Evolutionary conservation across 2,113 vertebrate genomes (phyloP).

Genomic region (Lycaon pictus): DNA sequence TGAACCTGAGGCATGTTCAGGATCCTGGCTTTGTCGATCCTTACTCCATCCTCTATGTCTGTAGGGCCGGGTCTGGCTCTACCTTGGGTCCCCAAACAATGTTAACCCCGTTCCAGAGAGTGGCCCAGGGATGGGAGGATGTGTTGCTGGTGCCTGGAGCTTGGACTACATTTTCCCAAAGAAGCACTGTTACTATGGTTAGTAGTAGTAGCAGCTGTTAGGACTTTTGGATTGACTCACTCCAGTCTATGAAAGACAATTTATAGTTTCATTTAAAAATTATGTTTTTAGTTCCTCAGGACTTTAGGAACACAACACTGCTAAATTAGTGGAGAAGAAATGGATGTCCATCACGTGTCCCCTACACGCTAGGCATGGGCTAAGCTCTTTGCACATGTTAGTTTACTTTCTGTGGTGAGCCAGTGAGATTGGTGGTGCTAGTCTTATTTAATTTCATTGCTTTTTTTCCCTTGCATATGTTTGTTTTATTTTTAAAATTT

Average conservation of each 20-base stretch:
- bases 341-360: not conserved
- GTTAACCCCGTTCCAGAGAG: no score
- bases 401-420: not conserved
- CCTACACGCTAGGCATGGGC: accelerated
- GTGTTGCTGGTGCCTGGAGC: not conserved
- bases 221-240: not conserved
- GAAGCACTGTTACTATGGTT: not conserved
- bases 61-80: not conserved
- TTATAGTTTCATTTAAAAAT: not conserved
- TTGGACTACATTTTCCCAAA: not conserved
- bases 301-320: not conserved
- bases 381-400: not conserved
- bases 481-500: not conserved
- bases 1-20: accelerated
- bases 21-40: not conserved
- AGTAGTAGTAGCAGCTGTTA: not conserved
- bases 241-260: not conserved
- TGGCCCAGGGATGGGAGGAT: not conserved
- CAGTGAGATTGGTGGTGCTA: not conserved
- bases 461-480: not conserved
- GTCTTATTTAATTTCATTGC: not conserved
- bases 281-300: not conserved
- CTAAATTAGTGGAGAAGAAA: not conserved
- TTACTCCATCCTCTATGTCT: not conserved
- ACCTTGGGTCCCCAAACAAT: not conserved